Evolutionary conservation across 2,797 vertebrate species (phyloP), one percentile per base, ranked within the genome.

Genomic region (Hippocampus kuda): DNA sequence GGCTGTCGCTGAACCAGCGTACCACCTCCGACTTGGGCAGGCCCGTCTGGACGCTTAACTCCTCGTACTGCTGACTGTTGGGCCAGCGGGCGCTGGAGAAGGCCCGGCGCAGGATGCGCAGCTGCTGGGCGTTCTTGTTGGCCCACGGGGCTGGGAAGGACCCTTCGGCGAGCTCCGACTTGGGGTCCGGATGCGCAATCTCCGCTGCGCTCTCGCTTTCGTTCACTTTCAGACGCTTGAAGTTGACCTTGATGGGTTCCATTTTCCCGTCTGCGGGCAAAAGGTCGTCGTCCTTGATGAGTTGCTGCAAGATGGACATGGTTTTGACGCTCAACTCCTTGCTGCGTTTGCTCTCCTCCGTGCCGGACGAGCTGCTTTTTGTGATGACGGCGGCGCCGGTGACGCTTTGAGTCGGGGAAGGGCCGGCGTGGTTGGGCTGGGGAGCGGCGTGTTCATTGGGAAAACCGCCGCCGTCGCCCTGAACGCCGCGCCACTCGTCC

Each of bases 1-100:
- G 91, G 82, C 92, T 93, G 84, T 95, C 95, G 5, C 95, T 95
- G 16, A 97, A 97, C 94, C 95, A 97, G 85, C 93, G 95, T 64
- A 97, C 95, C 77, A 98, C 92, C 86, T 98, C 95, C 0, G 94
- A 89, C 71, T 95, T 92, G 0, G 94, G 93, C 78, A 98, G 90
- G 67, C 95, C 93, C 0, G 94, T 94, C 84, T 94, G 92, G 70
- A 91, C 83, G 72, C 93, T 91, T 18, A 97, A 81, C 75, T 91
- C 86, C 9, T 97, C 95, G 0, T 97, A 95, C 79, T 94, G 94
- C 84, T 94, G 91, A 77, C 90, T 94, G 68, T 92, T 94, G 27
- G 94, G 95, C 89, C 94, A 94, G 81, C 93, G 94, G 2, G 94
- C 95, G 85, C 91, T 92, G 75, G 93, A 92, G 7, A 96, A 98